Base-by-base conservation (phyloP, 2,888 invertebrate species). In the Cheilosia vulpina region DNA sequence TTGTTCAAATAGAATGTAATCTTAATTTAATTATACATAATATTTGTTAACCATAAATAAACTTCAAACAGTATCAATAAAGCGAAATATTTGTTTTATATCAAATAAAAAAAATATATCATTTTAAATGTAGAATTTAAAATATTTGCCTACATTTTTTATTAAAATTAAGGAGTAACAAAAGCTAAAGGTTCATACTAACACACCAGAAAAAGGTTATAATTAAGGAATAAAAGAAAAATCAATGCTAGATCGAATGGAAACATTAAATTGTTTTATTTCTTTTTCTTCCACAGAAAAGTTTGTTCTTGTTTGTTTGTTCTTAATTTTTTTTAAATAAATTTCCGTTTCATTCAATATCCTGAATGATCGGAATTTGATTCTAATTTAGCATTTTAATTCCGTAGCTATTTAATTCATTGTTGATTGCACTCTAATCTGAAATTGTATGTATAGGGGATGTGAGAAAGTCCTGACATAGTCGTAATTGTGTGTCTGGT, bases 281-380 rank as follows among this genome's bases (percentile, higher is more conserved):
- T 34, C 50, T 52, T 52, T 50, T 4, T 17, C n/a, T 4, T 17
- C n/a, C 11, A 9, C n/a, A 52, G n/a, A 24, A 24, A 53, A 38
- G 5, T 4, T 4, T 6, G 38, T 21, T n/a, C 5, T 6, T 38
- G 13, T 13, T 13, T 38, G 38, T 9, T 15, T 9, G 62, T 62
- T 13, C 31, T 2, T 21, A 21, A 38, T 38, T 38, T 27, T 1
- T 13, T 38, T 38, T 9, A 34, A 34, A 62, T 62, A 13, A 45
- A 45, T 62, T 62, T 62, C 62, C 62, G 62, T 31, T 62, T 62
- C 47, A 47, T 47, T 34, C 62, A 62, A 47, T 47, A 45, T 62
- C 17, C 47, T 24, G 2, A 62, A 11, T 19, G 45, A 62, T 31
- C 45, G 27, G 19, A 31, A 62, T 62, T 62, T 47, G 45, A 62